These are phyloP conservation scores for Merops nubicus DNA, from an alignment of 2,113 vertebrate genomes.

Conservation along the genomic window DNA sequence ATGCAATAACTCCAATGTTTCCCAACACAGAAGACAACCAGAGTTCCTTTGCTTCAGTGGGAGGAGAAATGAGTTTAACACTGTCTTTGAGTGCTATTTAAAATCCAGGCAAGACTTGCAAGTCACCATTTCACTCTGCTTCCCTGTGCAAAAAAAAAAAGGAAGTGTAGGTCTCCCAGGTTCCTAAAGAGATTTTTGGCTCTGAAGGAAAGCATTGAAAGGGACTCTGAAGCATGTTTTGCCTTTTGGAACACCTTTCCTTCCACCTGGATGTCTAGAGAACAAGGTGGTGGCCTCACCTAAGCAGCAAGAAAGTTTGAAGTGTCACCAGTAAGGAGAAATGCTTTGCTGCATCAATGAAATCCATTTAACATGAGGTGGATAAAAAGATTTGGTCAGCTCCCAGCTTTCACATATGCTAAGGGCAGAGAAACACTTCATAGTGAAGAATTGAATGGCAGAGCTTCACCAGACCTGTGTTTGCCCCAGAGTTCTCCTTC, in stretches of 20 bases:
- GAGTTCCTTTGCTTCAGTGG: background rate
- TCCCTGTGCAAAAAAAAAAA: background rate
- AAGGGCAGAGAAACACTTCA: background rate
- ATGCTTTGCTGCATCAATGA: background rate
- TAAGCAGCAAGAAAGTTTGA: background rate
- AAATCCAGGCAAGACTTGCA: background rate
- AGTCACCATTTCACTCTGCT: background rate
- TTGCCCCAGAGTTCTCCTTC: background rate
- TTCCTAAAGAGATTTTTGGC: background rate
- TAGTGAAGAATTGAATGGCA: background rate
- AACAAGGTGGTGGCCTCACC: background rate
- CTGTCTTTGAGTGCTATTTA: background rate
- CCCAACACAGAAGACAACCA: background rate
- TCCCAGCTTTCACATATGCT: background rate
- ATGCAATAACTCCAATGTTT: background rate
- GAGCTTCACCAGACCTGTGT: background rate
- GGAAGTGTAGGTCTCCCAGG: background rate
- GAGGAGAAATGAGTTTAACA: background rate
- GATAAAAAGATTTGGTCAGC: background rate
- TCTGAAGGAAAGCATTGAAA: background rate
- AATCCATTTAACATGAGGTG: background rate
- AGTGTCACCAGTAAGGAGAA: background rate
- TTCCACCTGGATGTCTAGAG: background rate
- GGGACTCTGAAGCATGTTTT: background rate
- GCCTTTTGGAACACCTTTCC: background rate